Evolutionary conservation across 2,888 invertebrate species (phyloP).

Genomic region (Pediacus dermestoides): DNA sequence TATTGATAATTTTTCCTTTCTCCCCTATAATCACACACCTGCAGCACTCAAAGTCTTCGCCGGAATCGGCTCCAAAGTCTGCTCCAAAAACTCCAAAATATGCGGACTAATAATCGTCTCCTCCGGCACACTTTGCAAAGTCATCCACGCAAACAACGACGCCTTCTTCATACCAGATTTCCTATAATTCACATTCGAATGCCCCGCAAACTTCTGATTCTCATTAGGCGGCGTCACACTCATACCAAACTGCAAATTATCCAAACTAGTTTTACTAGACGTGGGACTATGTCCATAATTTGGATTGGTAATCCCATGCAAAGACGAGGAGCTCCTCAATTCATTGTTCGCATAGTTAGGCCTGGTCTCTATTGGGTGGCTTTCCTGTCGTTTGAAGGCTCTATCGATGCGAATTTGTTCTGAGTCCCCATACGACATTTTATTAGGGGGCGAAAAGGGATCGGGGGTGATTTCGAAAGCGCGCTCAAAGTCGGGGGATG

Average conservation of each 20-base stretch:
- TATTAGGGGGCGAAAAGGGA: slow-evolving; percentile 12
- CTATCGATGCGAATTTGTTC: slow-evolving; percentile 45
- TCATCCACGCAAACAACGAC: slow-evolving; percentile 91
- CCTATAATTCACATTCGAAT: slow-evolving; percentile 9
- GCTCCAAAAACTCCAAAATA: slow-evolving; percentile 94
- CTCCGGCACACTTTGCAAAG: slow-evolving; percentile 93
- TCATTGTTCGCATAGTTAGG: slow-evolving; percentile 27
- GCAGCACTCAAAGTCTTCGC: slow-evolving; percentile 37
- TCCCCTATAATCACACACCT: too few species aligned
- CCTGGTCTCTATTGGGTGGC: slow-evolving; percentile 30
- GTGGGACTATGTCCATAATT: slow-evolving; percentile 45
- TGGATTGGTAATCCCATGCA: slow-evolving; percentile 49
- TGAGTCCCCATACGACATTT: slow-evolving; percentile 28
- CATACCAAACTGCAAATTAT: slow-evolving; percentile 34
- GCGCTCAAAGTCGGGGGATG: slow-evolving; percentile 36
- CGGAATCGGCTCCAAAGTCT: slow-evolving; percentile 93
- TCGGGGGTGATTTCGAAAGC: slow-evolving; percentile 30
- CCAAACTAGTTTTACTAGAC: slow-evolving; percentile 38
- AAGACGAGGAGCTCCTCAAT: slow-evolving; percentile 34
- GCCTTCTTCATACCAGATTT: slow-evolving; percentile 73
- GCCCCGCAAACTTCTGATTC: slow-evolving; percentile 17
- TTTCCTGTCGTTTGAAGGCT: slow-evolving; percentile 45
- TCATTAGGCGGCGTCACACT: slow-evolving; percentile 31
- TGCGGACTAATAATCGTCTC: slow-evolving; percentile 97
- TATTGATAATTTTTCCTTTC: too few species aligned